A percentile compares a stretch with the other conserved stretches of the same genome.
phyloP scores from a whole-genome alignment of 1,140 invertebrate species.

The Leptonema lineaticorne region DNA sequence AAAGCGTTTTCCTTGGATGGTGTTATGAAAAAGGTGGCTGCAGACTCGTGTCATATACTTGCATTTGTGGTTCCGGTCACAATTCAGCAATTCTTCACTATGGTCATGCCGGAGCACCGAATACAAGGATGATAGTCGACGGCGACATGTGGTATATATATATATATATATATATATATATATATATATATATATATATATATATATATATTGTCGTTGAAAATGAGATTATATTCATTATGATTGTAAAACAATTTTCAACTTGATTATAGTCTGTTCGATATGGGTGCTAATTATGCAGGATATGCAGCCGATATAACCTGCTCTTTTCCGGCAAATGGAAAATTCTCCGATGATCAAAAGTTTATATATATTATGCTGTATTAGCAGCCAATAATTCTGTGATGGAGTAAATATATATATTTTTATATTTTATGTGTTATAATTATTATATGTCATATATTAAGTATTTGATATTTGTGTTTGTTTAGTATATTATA shows the following conservation, averaged over 20 bases:
- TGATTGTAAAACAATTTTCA: too few relatives aligned
- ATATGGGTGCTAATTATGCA: constrained; percentile 98
- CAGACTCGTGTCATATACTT: constrained; percentile 88
- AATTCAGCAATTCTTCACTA: constrained; percentile 94
- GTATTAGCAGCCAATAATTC: constrained; percentile 83
- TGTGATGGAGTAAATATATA: constrained; percentile 73
- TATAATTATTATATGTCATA: too few relatives aligned
- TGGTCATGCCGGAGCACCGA: constrained; percentile 94
- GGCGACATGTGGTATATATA: constrained; percentile 94
- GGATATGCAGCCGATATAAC: constrained; percentile 98
- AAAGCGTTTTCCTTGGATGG: constrained; percentile 84
- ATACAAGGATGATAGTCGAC: constrained; percentile 74
- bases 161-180: too few relatives aligned
- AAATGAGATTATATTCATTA: too few relatives aligned
- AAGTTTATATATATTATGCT: constrained; percentile 92
- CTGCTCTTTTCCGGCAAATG: constrained; percentile 92
- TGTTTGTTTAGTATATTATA: too few relatives aligned
- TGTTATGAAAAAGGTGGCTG: constrained; percentile 80
- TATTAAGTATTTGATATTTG: too few relatives aligned
- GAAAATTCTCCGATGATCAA: constrained; percentile 93
- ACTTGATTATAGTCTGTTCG: constrained; percentile 86
- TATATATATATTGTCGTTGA: too few relatives aligned
- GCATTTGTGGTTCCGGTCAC: constrained; percentile 89
- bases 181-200: too few relatives aligned
- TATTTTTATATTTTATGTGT: too few relatives aligned